Percentiles rank a stretch among this genome's conserved stretches.
Conservation (phyloP, 2,797 vertebrate genomes). For the Pangasius larnaudii region DNA sequence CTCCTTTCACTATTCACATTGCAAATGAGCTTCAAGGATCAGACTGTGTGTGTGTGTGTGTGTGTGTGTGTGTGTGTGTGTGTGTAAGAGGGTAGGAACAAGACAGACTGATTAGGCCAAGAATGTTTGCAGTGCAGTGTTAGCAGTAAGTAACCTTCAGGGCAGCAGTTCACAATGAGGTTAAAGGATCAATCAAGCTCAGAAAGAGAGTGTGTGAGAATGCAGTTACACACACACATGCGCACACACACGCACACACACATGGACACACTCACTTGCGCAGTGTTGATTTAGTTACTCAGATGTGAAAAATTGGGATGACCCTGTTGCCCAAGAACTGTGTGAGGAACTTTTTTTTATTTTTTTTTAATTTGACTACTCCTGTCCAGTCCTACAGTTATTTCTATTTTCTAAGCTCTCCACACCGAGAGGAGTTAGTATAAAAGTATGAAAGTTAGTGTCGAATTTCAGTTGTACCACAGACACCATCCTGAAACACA, state of each 20-base stretch:
- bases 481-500: too few species aligned
- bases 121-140: constrained; percentile 65
- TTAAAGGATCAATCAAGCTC: constrained; percentile 73
- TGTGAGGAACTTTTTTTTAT: not conserved
- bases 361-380: not conserved
- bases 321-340: not conserved
- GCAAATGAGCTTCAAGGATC: constrained; percentile 22
- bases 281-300: constrained; percentile 9
- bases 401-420: not conserved
- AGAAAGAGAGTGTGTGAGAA: constrained; percentile 51
- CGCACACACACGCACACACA: not conserved
- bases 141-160: constrained; percentile 72
- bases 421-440: not conserved
- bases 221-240: not conserved
- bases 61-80: constrained; percentile 46
- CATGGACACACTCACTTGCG: not conserved
- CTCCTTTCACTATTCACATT: constrained; percentile 62
- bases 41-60: constrained; percentile 3
- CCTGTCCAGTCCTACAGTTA: not conserved
- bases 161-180: constrained; percentile 71
- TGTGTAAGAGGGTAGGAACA: not conserved
- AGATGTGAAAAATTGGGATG: not conserved
- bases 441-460: not conserved
- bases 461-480: not conserved
- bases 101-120: constrained; percentile 46